Base-by-base conservation (phyloP, 1,140 invertebrate genomes). In the Antheraea mylitta region DNA sequence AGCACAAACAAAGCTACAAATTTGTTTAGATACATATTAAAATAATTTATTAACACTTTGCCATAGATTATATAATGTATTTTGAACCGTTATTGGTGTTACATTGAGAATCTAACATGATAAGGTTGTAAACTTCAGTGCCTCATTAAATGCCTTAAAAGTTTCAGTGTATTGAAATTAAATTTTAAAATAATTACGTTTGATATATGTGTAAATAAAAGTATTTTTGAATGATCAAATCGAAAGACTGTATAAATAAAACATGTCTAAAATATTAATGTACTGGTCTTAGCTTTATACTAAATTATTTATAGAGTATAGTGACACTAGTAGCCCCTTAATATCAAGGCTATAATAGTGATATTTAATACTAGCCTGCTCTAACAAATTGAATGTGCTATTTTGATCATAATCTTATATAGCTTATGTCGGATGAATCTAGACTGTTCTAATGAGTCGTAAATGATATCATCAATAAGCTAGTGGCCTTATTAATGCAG, bases 1-100 rank as follows among this genome's bases (percentile, higher is more conserved):
- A 86, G 89, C 87, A 91, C 87, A 89, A 89, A 87, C 67, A 71
- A 80, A 77, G 78, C 85, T 87, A 89, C 81, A 90, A 91, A 87
- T 81, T 76, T 72, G 73, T 66, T 66, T 68, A 59, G 73, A 48
- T 45, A 65, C 18, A n/a, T 66, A 66, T n/a, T 37, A 59, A 36
- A 30, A 37, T 66, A 66, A 73, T 61, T 61, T 69, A 65, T 42
- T 65, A 48, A 65, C 61, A 37, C 11, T 30, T 37, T 63, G 61
- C 61, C 61, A 63, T 63, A 37, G 22, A 53, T 6, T 53, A 16
- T 53, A 53, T 37, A 63, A 37, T 63, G 30, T 37, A 37, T 63
- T 63, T 37, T n/a, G 13, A 53, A 53, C 45, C 16, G 6, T 53
- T n/a, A 16, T 53, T n/a, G 9, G 45, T 60, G 22, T 60, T 37